A percentile compares a stretch with the other conserved stretches of the same genome.
Conservation (phyloP, 1,140 invertebrate genomes). For the Phymorhynchus buccinoides region DNA sequence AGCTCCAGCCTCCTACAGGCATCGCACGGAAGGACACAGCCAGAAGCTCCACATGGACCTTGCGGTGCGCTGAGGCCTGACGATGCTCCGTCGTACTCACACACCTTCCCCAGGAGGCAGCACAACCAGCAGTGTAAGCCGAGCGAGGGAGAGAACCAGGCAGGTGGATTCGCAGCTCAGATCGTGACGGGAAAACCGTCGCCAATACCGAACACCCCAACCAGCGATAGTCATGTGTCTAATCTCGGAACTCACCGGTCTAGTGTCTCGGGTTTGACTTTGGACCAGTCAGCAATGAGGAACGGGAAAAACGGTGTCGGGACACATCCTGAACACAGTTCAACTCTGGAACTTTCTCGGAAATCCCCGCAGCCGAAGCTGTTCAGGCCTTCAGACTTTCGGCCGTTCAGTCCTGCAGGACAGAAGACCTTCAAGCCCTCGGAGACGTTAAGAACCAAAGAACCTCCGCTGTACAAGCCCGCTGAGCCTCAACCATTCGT, state of each 20-base stretch:
- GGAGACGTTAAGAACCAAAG: not conserved
- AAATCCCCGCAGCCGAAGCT: slow-evolving; percentile 28
- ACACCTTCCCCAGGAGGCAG: slow-evolving; percentile 33
- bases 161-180: not conserved
- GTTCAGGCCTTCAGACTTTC: too few species aligned
- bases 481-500: not conserved
- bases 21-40: slow-evolving; percentile 8
- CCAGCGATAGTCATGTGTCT: not conserved
- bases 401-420: too few species aligned
- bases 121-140: not conserved
- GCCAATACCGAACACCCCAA: not conserved
- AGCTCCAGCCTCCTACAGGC: not conserved
- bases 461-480: not conserved
- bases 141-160: not conserved
- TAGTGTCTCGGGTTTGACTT: slow-evolving; percentile 27
- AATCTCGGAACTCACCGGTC: not conserved
- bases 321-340: too few species aligned
- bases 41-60: not conserved
- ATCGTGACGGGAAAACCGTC: not conserved
- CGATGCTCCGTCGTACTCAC: slow-evolving; percentile 26
- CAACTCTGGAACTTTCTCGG: not conserved
- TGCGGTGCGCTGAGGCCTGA: not conserved
- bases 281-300: slow-evolving; percentile 33
- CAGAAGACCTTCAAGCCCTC: not conserved
- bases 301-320: not conserved